These are phyloP conservation scores for Subanguina moxae DNA, from an alignment of 1,140 invertebrate species.

Conservation along the genomic window DNA sequence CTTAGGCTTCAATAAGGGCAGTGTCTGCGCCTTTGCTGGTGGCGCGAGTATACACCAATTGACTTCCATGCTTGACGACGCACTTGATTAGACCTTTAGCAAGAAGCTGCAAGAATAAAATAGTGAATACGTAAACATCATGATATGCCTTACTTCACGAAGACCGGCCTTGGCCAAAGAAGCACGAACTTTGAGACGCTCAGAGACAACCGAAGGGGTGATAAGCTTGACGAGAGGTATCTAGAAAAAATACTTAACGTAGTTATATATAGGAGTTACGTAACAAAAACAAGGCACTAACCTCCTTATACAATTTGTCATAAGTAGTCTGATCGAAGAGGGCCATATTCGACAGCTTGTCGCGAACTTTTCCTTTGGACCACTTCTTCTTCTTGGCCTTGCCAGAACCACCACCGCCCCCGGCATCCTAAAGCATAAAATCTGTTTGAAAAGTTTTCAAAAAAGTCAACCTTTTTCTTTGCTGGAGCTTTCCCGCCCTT, in stretches of 20 bases:
- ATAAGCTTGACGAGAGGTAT: slow-evolving; percentile 86
- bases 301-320: slow-evolving; percentile 92
- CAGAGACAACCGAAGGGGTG: slow-evolving; percentile 96
- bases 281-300: slow-evolving; percentile 59
- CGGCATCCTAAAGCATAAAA: slow-evolving; percentile 58
- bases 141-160: slow-evolving; percentile 66
- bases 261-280: too few relatives aligned
- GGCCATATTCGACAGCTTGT: slow-evolving; percentile 98
- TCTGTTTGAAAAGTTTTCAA: not conserved
- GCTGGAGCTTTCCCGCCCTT: too few relatives aligned
- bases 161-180: slow-evolving; percentile 91
- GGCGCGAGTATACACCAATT: slow-evolving; percentile 92
- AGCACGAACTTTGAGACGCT: slow-evolving; percentile 92
- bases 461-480: too few relatives aligned
- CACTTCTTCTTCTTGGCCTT: slow-evolving; percentile 99
- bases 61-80: slow-evolving; percentile 92
- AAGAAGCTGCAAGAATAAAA: slow-evolving; percentile 65
- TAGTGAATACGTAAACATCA: too few relatives aligned
- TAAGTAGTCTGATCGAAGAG: slow-evolving; percentile 96
- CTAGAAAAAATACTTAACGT: too few relatives aligned
- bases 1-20: not conserved
- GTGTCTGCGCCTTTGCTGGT: slow-evolving; percentile 62
- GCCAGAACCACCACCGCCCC: slow-evolving; percentile 85
- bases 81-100: slow-evolving; percentile 82
- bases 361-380: slow-evolving; percentile 99